phyloP scores from a whole-genome alignment of 2,888 invertebrate species.

The Hypselothyrea guttata region DNA sequence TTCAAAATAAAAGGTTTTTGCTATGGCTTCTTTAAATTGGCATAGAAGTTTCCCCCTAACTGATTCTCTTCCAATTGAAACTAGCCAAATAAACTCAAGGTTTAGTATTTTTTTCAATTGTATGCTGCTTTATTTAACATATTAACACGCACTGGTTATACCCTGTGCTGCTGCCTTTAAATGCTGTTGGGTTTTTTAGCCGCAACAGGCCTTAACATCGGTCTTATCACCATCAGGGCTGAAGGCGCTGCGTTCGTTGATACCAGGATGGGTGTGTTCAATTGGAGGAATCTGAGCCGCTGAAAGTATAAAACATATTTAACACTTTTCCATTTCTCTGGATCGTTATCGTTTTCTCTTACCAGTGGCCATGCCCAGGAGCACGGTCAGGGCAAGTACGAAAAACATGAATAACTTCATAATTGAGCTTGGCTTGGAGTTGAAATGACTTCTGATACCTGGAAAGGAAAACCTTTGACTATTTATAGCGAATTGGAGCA shows the following conservation, averaged over 20 bases:
- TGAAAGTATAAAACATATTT: no score
- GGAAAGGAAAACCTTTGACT: background rate
- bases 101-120: background rate
- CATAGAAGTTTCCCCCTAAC: no score
- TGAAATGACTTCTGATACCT: conserved; percentile 34
- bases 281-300: no score
- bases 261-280: conserved; percentile 1
- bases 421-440: conserved; percentile 19
- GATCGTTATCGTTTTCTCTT: no score
- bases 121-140: conserved; percentile 58
- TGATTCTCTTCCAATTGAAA: no score
- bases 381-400: conserved; percentile 46
- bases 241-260: conserved; percentile 17
- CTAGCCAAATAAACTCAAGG: no score
- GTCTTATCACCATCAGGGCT: no score
- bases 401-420: conserved; percentile 52
- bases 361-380: conserved; percentile 48
- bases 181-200: conserved; percentile 16
- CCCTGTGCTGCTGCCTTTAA: background rate
- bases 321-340: no score
- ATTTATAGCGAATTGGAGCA: conserved; percentile 49
- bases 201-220: conserved; percentile 45
- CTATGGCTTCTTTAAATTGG: no score
- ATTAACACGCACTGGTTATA: background rate
- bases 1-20: no score